phyloP scores from a whole-genome alignment of 2,113 vertebrate genomes.

The Oryzias curvinotus region DNA sequence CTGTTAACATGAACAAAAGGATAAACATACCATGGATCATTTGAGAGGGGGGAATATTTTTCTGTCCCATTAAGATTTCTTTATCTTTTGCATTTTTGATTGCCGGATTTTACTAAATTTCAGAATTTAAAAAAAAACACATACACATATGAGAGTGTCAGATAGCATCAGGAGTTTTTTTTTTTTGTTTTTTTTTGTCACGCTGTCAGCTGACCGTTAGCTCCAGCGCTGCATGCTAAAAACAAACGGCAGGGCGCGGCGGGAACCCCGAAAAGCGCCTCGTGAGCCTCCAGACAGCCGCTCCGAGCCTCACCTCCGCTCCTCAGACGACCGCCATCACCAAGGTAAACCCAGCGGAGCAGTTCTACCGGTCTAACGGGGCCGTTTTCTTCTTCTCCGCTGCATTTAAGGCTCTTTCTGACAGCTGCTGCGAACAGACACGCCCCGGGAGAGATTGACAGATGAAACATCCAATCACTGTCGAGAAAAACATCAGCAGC shows the following conservation, averaged over 20 bases:
- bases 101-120: too few relatives aligned
- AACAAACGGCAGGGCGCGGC: slow-evolving; percentile 23
- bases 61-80: too few relatives aligned
- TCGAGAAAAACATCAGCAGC: fast-evolving
- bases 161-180: not conserved
- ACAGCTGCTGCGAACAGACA: slow-evolving; percentile 47
- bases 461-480: slow-evolving; percentile 22
- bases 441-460: slow-evolving; percentile 37
- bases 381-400: slow-evolving; percentile 15
- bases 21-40: not conserved
- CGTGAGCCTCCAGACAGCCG: fast-evolving
- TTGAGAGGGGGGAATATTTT: too few relatives aligned
- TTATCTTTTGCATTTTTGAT: too few relatives aligned
- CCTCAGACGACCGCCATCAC: not conserved
- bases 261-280: not conserved
- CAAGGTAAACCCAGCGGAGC: not conserved
- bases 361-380: not conserved
- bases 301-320: slow-evolving; percentile 5
- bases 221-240: slow-evolving; percentile 53
- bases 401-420: slow-evolving; percentile 12
- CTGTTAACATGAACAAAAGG: not conserved
- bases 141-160: too few relatives aligned
- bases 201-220: slow-evolving; percentile 12
- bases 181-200: not conserved
- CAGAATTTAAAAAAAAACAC: too few relatives aligned